Evolutionary conservation across 2,113 vertebrate genomes (phyloP).

Genomic region (Balaeniceps rex): DNA sequence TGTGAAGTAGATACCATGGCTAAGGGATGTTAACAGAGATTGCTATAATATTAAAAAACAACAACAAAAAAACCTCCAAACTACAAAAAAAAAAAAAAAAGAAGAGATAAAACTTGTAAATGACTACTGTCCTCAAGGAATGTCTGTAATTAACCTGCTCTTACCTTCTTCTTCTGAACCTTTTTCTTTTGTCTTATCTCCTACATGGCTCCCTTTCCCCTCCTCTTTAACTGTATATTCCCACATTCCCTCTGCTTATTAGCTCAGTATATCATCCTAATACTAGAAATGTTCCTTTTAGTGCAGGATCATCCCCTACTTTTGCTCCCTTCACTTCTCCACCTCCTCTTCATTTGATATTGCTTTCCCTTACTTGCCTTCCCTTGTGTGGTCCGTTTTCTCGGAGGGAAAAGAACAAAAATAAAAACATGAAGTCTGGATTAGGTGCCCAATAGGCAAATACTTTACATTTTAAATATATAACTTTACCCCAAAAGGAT

Average conservation of each 20-base stretch:
- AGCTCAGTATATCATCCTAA: neutral
- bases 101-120: neutral
- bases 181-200: neutral
- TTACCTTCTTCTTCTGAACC: neutral
- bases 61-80: neutral
- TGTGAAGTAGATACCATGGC: neutral
- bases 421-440: neutral
- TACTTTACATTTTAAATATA: slow-evolving; percentile 17
- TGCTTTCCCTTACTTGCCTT: neutral
- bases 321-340: neutral
- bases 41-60: neutral
- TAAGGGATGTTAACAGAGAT: neutral
- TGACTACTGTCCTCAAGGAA: neutral
- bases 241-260: neutral
- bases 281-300: neutral
- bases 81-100: neutral
- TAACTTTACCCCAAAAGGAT: neutral
- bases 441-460: neutral
- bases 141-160: neutral
- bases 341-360: neutral
- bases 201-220: neutral
- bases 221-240: neutral
- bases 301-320: neutral
- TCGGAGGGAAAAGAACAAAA: too few relatives aligned
- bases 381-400: neutral